These are phyloP conservation scores for Chaetophractus vellerosus DNA, from an alignment of 2,797 vertebrate species.

Conservation along the genomic window DNA sequence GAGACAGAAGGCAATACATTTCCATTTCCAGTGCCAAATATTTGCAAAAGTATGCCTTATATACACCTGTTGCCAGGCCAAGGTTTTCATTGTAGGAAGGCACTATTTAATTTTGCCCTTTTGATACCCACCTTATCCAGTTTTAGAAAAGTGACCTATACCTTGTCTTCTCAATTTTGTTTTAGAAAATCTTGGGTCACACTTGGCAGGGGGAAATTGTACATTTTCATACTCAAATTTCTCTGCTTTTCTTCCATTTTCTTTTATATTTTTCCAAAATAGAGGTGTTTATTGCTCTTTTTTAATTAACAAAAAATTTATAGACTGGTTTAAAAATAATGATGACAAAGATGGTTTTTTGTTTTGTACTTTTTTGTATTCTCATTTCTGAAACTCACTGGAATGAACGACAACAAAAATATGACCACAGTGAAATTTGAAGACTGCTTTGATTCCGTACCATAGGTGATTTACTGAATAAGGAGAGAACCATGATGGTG, in stretches of 20 bases:
- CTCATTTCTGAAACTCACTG: conserved; percentile 27
- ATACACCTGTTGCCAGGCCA: not conserved
- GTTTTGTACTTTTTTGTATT: not conserved
- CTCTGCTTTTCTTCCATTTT: not conserved
- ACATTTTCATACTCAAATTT: not conserved
- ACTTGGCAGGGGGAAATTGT: not conserved
- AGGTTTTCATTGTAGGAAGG: conserved; percentile 3
- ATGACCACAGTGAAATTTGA: too few species aligned
- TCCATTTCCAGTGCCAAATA: not conserved
- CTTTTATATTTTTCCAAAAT: not conserved
- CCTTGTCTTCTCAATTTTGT: not conserved
- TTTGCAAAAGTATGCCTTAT: not conserved
- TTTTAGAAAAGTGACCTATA: not conserved
- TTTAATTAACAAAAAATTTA: not conserved
- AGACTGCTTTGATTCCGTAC: too few species aligned
- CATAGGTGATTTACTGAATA: not conserved
- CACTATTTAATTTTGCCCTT: conserved; percentile 16
- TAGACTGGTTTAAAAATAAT: conserved; percentile 15
- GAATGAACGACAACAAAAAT: not conserved
- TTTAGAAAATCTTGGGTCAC: conserved; percentile 18
- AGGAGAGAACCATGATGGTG: not conserved
- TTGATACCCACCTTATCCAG: not conserved
- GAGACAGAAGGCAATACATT: not conserved
- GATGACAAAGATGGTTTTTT: not conserved
- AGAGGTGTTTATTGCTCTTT: not conserved